phyloP scores from a whole-genome alignment of 23 tunicate species.

The Aplidium turbinatum region DNA sequence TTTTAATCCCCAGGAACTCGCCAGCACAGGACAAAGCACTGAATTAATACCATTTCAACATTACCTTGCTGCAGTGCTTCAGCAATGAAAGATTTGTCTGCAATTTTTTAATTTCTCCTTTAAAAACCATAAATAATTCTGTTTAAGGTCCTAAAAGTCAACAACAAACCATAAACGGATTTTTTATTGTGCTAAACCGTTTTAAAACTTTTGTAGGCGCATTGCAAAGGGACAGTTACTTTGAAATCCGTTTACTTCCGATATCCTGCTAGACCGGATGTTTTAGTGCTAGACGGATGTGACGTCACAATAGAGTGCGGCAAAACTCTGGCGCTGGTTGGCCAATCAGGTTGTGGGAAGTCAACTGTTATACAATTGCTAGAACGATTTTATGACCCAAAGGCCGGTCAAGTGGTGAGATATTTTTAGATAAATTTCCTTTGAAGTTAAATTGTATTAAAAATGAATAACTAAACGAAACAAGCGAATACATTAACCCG shows the following conservation, averaged over 20 bases:
- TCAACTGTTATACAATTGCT: slow-evolving; percentile 62
- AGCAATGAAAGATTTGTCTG: neutral
- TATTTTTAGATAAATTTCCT: too few relatives aligned
- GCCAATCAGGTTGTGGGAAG: slow-evolving; percentile 75
- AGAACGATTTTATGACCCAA: slow-evolving; percentile 62
- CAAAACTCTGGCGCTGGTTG: slow-evolving; percentile 62
- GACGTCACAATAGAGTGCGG: slow-evolving; percentile 50
- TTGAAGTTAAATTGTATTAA: too few relatives aligned
- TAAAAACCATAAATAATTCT: too few relatives aligned
- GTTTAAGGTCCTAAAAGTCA: too few relatives aligned
- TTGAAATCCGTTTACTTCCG: slow-evolving; percentile 17
- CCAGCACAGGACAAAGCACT: too few relatives aligned
- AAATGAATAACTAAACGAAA: too few relatives aligned
- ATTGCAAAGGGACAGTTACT: slow-evolving; percentile 12
- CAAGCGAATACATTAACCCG: too few relatives aligned
- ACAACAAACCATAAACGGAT: too few relatives aligned
- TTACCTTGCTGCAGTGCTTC: neutral
- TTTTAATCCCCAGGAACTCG: too few relatives aligned
- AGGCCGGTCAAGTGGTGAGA: slow-evolving; percentile 53
- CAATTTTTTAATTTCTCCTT: neutral
- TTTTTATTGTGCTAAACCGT: neutral
- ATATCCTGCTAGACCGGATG: slow-evolving; percentile 69
- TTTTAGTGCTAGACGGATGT: slow-evolving; percentile 32
- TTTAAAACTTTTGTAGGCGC: neutral
- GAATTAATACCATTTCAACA: too few relatives aligned